phyloP scores from a whole-genome alignment of 1,140 invertebrate species.

The Araneus ventricosus region DNA sequence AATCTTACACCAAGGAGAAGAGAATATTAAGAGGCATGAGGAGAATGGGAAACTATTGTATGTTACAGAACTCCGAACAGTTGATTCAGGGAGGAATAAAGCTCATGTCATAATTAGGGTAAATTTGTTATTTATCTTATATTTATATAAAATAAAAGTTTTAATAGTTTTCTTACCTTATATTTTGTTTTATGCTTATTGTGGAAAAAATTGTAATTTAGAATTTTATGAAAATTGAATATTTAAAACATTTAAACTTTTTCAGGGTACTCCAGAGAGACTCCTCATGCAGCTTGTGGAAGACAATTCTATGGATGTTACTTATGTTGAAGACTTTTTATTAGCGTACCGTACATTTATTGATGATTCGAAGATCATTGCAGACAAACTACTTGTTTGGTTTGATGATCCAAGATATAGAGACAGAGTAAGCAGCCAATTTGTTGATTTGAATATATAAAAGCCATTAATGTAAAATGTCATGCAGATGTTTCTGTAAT shows the following conservation, averaged over 20 bases:
- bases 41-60: conserved; percentile 92
- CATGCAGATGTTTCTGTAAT: no score
- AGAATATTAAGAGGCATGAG: conserved; percentile 95
- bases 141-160: no score
- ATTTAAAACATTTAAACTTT: background rate
- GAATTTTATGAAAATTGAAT: background rate
- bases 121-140: conserved; percentile 72
- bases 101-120: conserved; percentile 93
- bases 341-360: conserved; percentile 98
- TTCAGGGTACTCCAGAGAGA: conserved; percentile 91
- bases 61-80: conserved; percentile 93
- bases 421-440: conserved; percentile 82
- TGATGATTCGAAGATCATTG: conserved; percentile 89
- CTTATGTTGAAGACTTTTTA: conserved; percentile 98
- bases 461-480: no score
- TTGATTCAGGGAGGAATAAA: conserved; percentile 83
- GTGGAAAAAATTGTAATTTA: background rate
- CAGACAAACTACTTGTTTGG: conserved; percentile 93
- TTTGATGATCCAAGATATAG: conserved; percentile 87
- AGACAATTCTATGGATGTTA: conserved; percentile 96
- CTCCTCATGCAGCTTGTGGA: conserved; percentile 96
- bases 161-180: no score
- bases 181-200: background rate
- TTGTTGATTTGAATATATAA: no score
- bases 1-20: conserved; percentile 88